A percentile compares a stretch with the other conserved stretches of the same genome.
Evolutionary conservation across 2,113 vertebrate species (phyloP).

Genomic region (Ondatra zibethicus): DNA sequence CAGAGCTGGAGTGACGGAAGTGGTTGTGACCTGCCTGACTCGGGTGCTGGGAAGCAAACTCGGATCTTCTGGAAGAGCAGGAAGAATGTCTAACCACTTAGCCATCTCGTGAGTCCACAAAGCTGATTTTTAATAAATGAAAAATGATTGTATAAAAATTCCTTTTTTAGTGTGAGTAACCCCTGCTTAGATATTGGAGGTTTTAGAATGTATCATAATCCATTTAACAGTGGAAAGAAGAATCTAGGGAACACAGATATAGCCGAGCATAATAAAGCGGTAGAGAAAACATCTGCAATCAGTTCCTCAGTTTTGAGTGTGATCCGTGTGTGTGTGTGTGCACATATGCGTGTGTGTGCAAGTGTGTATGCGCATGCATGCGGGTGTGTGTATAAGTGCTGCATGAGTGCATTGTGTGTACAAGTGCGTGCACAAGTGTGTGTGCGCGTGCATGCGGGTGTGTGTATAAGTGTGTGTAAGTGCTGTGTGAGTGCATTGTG

Average conservation of each 20-base stretch:
- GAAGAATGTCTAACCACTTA: background rate
- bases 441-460: background rate
- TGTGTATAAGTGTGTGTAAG: background rate
- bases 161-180: background rate
- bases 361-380: too few relatives aligned
- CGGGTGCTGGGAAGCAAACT: background rate
- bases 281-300: background rate
- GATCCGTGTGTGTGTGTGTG: background rate
- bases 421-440: too few relatives aligned
- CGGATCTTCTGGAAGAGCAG: background rate
- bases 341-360: too few relatives aligned
- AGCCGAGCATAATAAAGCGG: background rate
- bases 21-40: background rate
- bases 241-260: background rate
- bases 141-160: background rate
- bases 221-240: background rate
- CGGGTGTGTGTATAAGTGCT: background rate
- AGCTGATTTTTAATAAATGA: constrained; percentile 34
- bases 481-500: too few relatives aligned
- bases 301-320: background rate
- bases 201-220: background rate
- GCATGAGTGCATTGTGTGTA: background rate
- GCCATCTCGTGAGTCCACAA: background rate
- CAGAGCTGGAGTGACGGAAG: background rate
- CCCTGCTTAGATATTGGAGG: background rate